A percentile compares a stretch with the other conserved stretches of the same genome.
Evolutionary conservation across 2,797 vertebrate species (phyloP).

Genomic region (Xiphophorus birchmanni): DNA sequence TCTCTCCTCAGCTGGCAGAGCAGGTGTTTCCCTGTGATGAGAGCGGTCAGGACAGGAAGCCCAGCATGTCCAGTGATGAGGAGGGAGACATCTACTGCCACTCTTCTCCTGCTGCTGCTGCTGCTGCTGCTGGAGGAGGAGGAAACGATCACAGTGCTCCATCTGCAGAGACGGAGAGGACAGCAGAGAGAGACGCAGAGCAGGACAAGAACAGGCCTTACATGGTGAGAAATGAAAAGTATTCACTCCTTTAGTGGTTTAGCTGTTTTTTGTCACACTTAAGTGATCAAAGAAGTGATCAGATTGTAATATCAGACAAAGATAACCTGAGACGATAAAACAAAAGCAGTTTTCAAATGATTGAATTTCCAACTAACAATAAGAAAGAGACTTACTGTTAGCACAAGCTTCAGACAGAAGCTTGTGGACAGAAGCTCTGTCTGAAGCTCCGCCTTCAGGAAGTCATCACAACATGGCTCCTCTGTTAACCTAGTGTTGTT

Average conservation of each 20-base stretch:
- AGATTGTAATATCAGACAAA: background rate
- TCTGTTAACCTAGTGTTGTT: too few relatives aligned
- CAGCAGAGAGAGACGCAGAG: slow-evolving; percentile 43
- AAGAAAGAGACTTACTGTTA: background rate
- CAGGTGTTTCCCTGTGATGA: slow-evolving; percentile 67
- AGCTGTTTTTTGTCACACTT: background rate
- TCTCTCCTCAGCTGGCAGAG: slow-evolving; percentile 26
- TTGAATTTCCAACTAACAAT: background rate
- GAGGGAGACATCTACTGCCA: slow-evolving; percentile 93
- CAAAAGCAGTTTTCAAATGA: background rate
- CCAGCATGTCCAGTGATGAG: slow-evolving; percentile 87
- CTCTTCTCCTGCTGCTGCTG: slow-evolving; percentile 68
- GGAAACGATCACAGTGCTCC: slow-evolving; percentile 58
- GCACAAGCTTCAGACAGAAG: too few relatives aligned
- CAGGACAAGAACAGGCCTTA: slow-evolving; percentile 81
- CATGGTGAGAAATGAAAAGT: slow-evolving; percentile 18
- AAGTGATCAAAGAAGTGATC: too few relatives aligned
- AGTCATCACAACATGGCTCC: too few relatives aligned
- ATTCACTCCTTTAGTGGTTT: background rate
- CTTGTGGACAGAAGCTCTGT: too few relatives aligned
- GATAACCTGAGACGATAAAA: background rate
- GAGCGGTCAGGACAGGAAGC: slow-evolving; percentile 53
- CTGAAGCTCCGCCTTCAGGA: too few relatives aligned
- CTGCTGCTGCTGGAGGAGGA: slow-evolving; percentile 70
- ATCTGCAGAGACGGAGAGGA: slow-evolving; percentile 35